Base-by-base conservation (phyloP, 1,140 invertebrate genomes). In the Neomicropteryx cornuta region DNA sequence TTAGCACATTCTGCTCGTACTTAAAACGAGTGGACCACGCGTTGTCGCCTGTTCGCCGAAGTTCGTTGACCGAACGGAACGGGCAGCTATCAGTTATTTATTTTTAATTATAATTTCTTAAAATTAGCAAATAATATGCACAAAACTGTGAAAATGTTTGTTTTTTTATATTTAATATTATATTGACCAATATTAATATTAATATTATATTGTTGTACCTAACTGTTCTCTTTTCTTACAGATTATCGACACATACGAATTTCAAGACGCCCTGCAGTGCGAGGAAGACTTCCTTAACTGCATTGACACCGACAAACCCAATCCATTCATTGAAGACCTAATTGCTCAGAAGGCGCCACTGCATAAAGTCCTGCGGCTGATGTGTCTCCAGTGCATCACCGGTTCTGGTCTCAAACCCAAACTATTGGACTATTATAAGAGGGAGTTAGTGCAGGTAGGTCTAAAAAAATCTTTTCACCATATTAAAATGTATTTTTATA, bases 221-320 rank as follows among this genome's bases (percentile, higher is more conserved):
- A n/a, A n/a, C n/a, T n/a, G n/a, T n/a, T n/a, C n/a, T n/a, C n/a
- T n/a, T n/a, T n/a, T 33, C 5, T 52, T 53, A 18, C 50, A 68
- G 63, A 57, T 59, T 11, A 63, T 68, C 22, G 71, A 70, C 42
- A 46, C 47, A 0, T 63, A 67, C 43, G 55, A 70, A 3, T 75
- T 75, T 41, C 60, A 67, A 18, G 72, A 75, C 41, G 66, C 61
- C 13, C 55, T 75, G 16, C 63, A 68, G 20, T 72, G 71, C 32
- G 91, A 96, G 60, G 92, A 97, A 62, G 90, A 96, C 56, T 82
- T 96, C 47, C 70, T 96, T 41, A 87, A 91, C 55, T 90, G 88
- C 41, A 75, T 89, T 16, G 89, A 94, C 43, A 85, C 87, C 1
- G 93, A 97, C 50, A 91, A 87, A 66, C 71, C 83, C 1, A 83